phyloP scores from a whole-genome alignment of 2,797 vertebrate genomes.

The Lagodon rhomboides region DNA sequence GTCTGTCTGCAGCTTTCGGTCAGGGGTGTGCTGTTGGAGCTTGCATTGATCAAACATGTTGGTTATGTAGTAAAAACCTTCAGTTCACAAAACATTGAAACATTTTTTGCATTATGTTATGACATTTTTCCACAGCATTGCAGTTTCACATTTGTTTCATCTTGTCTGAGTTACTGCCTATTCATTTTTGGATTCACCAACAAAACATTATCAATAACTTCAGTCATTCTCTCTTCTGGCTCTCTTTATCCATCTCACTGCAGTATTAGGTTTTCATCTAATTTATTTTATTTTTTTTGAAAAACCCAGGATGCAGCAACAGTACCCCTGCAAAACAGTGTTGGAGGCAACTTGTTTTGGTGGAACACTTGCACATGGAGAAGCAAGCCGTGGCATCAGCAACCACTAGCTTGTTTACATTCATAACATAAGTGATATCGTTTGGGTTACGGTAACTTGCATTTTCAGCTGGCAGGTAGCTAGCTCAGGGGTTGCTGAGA shows the following conservation, averaged over 20 bases:
- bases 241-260: slow-evolving; percentile 6
- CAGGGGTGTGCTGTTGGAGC: slow-evolving; percentile 18
- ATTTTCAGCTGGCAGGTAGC: too few species aligned
- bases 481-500: too few species aligned
- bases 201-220: slow-evolving; percentile 25
- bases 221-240: slow-evolving; percentile 11
- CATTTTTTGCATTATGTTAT: slow-evolving; percentile 51
- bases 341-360: too few species aligned
- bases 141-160: slow-evolving; percentile 56
- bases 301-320: too few species aligned
- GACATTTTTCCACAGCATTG: slow-evolving; percentile 40
- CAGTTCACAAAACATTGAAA: slow-evolving; percentile 21
- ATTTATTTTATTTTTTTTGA: too few species aligned
- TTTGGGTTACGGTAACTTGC: too few species aligned
- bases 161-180: slow-evolving; percentile 48
- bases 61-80: slow-evolving; percentile 29
- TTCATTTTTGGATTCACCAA: slow-evolving; percentile 29
- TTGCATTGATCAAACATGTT: slow-evolving; percentile 33
- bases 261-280: neutral
- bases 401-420: too few species aligned
- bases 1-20: slow-evolving; percentile 22
- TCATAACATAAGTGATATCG: too few species aligned
- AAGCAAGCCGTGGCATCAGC: too few species aligned
- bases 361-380: too few species aligned
- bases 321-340: too few species aligned